Evolutionary conservation across 1,140 invertebrate genomes (phyloP).

Genomic region (Yoshiicerus persimilis): DNA sequence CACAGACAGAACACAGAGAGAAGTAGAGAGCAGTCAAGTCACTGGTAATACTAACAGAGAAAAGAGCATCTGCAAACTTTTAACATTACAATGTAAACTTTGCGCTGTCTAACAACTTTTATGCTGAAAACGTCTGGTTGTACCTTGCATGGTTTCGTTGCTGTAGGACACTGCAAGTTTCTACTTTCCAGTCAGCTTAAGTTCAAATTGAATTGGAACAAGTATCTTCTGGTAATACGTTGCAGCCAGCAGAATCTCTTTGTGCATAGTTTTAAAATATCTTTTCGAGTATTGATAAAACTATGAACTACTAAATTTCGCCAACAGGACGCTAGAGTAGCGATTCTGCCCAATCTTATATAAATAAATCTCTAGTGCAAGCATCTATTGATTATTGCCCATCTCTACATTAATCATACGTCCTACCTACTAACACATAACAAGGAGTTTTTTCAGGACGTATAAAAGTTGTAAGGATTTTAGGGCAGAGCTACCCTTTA

Average conservation of each 20-base stretch:
- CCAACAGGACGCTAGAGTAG: too few relatives aligned
- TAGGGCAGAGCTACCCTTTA: not conserved
- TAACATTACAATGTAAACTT: not conserved
- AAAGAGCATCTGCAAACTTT: constrained; percentile 5
- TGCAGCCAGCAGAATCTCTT: not conserved
- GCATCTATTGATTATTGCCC: not conserved
- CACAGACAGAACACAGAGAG: not conserved
- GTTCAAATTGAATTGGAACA: not conserved
- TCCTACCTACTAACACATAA: not conserved
- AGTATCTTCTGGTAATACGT: not conserved
- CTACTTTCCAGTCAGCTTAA: not conserved
- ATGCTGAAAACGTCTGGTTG: not conserved
- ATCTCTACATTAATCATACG: not conserved
- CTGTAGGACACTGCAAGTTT: not conserved
- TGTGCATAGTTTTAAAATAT: not conserved
- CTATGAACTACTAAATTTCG: not conserved
- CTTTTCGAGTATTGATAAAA: not conserved
- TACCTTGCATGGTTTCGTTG: not conserved
- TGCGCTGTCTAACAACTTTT: not conserved
- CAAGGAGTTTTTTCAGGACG: too few relatives aligned
- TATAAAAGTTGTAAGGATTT: not conserved
- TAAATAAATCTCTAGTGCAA: too few relatives aligned
- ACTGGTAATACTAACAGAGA: not conserved
- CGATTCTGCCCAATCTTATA: too few relatives aligned
- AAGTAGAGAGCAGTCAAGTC: not conserved